These are phyloP conservation scores for Lepidurus arcticus DNA, from an alignment of 1,140 invertebrate genomes.

Conservation along the genomic window DNA sequence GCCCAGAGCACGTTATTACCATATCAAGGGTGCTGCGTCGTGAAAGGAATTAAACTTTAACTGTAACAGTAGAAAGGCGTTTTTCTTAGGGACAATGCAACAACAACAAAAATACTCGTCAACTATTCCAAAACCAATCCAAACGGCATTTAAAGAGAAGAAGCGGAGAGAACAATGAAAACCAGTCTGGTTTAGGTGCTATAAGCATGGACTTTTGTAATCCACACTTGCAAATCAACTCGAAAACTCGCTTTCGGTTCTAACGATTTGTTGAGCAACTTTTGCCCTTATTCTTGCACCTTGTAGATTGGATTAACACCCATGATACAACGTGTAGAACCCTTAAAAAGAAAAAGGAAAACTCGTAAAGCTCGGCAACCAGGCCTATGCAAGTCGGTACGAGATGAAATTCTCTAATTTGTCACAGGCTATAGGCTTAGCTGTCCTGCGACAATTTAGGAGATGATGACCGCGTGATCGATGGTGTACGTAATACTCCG, in stretches of 20 bases:
- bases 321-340: no score
- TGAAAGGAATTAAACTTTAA: slow-evolving; percentile 12
- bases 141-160: background rate
- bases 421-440: no score
- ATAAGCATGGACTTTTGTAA: background rate
- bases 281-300: background rate
- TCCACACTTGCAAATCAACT: background rate
- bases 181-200: background rate
- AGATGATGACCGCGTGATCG: no score
- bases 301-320: no score
- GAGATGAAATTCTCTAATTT: no score
- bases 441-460: no score
- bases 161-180: background rate
- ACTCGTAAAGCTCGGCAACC: no score
- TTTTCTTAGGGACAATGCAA: background rate
- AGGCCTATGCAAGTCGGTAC: no score
- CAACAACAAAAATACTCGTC: background rate
- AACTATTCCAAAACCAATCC: background rate
- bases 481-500: no score
- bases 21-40: slow-evolving; percentile 18
- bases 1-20: slow-evolving; percentile 18
- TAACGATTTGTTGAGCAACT: background rate
- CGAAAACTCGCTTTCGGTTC: background rate
- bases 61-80: background rate
- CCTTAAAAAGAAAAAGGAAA: no score